Conservation (phyloP, 2,888 invertebrate species). For the Xestia ashworthii region DNA sequence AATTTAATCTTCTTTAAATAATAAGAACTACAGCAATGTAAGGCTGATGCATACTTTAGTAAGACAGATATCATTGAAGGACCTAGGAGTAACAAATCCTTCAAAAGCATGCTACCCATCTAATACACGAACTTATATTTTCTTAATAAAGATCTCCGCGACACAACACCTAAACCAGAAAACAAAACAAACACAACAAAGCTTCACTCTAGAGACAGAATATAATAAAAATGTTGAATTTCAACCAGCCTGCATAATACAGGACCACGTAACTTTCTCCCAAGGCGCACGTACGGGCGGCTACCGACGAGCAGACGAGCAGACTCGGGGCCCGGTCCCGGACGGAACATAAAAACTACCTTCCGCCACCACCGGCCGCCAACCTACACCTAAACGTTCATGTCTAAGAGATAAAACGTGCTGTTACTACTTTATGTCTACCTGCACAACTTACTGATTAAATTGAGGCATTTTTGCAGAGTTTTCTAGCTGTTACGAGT, state of each 20-base stretch:
- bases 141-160: not conserved
- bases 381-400: constrained; percentile 65
- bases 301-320: constrained; percentile 37
- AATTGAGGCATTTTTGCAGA: constrained; percentile 52
- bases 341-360: constrained; percentile 78
- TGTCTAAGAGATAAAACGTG: constrained; percentile 68
- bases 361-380: constrained; percentile 74
- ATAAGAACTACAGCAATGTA: not conserved
- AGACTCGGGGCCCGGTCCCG: constrained; percentile 52
- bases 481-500: constrained; percentile 27
- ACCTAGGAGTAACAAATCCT: not conserved
- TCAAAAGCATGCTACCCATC: not conserved
- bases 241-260: constrained; percentile 69
- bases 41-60: not conserved
- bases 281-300: constrained; percentile 69
- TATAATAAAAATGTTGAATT: constrained; percentile 64
- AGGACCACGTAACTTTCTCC: constrained; percentile 71
- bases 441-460: constrained; percentile 60
- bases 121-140: not conserved
- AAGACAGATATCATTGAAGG: not conserved
- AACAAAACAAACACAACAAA: constrained; percentile 43
- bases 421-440: constrained; percentile 62
- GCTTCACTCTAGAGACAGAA: constrained; percentile 46
- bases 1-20: not conserved
- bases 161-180: constrained; percentile 11